Conservation (phyloP, 2,888 invertebrate genomes). For the Phyto melanocephala region DNA sequence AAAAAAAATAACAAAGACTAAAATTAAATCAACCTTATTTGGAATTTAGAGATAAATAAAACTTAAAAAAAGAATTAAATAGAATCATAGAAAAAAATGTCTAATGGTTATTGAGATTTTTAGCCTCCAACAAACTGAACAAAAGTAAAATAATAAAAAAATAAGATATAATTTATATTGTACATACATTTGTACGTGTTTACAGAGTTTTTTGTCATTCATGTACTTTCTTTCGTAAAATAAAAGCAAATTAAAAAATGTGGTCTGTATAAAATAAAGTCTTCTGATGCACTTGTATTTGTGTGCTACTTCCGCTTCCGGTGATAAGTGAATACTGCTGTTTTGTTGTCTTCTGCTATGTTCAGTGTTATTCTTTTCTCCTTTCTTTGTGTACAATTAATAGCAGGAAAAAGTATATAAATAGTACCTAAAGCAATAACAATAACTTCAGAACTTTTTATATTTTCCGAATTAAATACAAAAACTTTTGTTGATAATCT, state of each 20-base stretch:
- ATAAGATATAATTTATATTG: too few species aligned
- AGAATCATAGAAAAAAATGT: too few species aligned
- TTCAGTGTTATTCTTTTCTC: background rate
- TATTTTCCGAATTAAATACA: background rate
- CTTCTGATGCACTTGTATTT: constrained; percentile 25
- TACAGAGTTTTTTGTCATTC: too few species aligned
- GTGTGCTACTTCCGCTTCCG: constrained; percentile 24
- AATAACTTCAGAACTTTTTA: background rate
- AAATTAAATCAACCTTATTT: too few species aligned
- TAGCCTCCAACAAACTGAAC: too few species aligned
- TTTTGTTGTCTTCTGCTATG: background rate
- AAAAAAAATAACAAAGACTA: too few species aligned
- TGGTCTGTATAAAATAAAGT: background rate
- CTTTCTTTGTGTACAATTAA: background rate
- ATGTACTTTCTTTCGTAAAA: background rate
- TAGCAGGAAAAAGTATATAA: background rate
- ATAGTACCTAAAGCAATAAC: background rate
- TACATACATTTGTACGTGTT: too few species aligned
- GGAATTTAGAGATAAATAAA: too few species aligned
- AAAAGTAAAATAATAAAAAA: too few species aligned
- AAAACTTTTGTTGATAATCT: too few species aligned
- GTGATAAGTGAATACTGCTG: background rate
- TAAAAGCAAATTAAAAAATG: background rate
- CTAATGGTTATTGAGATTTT: too few species aligned
- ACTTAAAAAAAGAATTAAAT: too few species aligned